phyloP scores from a whole-genome alignment of 2,113 vertebrate species.

The Chauna torquata region DNA sequence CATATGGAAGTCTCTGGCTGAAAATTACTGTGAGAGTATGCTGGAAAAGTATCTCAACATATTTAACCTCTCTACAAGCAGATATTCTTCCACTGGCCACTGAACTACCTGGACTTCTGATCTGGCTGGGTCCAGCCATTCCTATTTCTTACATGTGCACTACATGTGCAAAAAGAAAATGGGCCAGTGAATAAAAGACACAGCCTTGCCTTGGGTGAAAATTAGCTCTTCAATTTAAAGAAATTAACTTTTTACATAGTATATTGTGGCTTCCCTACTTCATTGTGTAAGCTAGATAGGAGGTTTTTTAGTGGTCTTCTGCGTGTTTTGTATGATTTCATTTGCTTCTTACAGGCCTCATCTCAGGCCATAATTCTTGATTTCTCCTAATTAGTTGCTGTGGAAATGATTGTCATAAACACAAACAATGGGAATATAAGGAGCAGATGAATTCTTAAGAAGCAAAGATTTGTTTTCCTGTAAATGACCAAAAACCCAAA shows the following conservation, averaged over 20 bases:
- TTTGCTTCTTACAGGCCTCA: slow-evolving; percentile 31
- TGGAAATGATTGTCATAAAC: slow-evolving; percentile 69
- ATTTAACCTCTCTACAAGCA: not conserved
- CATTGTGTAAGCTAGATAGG: not conserved
- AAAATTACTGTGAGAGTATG: not conserved
- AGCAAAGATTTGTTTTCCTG: slow-evolving; percentile 71
- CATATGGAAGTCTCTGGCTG: not conserved
- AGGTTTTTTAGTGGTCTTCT: too few relatives aligned
- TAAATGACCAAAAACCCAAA: slow-evolving; percentile 59
- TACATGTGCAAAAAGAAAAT: not conserved
- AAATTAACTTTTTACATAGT: not conserved
- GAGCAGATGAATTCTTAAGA: slow-evolving; percentile 71
- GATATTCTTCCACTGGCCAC: not conserved
- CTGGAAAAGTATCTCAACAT: not conserved
- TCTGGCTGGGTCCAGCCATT: not conserved
- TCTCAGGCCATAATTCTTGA: slow-evolving; percentile 53
- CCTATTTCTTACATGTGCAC: not conserved
- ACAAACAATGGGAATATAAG: slow-evolving; percentile 61
- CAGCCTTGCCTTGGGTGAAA: not conserved
- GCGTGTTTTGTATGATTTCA: slow-evolving; percentile 36
- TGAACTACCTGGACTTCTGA: not conserved
- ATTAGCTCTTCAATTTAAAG: not conserved
- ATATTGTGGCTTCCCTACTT: not conserved
- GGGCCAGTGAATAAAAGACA: not conserved
- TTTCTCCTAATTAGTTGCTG: slow-evolving; percentile 71